A percentile compares a stretch with the other conserved stretches of the same genome.
Conservation (phyloP, 92 coral and sea anemone species). For the Muricea muricata region DNA sequence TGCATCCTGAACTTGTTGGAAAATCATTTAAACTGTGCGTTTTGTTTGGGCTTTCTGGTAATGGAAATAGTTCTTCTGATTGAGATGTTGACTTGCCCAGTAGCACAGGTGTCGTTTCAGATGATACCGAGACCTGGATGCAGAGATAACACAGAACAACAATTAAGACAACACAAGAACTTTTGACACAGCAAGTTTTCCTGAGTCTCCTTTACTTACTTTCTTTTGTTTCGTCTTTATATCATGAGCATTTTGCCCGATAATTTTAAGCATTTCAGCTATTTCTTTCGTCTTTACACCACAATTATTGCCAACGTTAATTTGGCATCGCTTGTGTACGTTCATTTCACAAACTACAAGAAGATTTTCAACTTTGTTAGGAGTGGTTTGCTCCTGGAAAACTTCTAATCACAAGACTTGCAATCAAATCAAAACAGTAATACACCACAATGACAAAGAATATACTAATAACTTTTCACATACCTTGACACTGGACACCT, state of each 20-base stretch:
- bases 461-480: neutral
- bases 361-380: neutral
- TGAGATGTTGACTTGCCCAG: conserved; percentile 23
- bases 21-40: neutral
- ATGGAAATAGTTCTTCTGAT: conserved; percentile 36
- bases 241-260: conserved; percentile 78
- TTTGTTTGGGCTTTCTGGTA: neutral
- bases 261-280: conserved; percentile 75
- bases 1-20: neutral
- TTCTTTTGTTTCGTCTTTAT: neutral
- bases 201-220: conserved; percentile 10
- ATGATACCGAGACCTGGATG: conserved; percentile 30
- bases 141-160: neutral
- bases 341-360: conserved; percentile 83
- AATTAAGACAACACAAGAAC: no score
- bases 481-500: conserved; percentile 96
- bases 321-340: conserved; percentile 90
- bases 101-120: conserved; percentile 2
- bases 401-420: no score
- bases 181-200: no score
- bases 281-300: conserved; percentile 90
- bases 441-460: no score
- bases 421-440: neutral
- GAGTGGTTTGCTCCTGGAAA: no score
- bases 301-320: conserved; percentile 92